phyloP scores from a whole-genome alignment of 2,888 invertebrate genomes.

The Nemotelus pantherinus region DNA sequence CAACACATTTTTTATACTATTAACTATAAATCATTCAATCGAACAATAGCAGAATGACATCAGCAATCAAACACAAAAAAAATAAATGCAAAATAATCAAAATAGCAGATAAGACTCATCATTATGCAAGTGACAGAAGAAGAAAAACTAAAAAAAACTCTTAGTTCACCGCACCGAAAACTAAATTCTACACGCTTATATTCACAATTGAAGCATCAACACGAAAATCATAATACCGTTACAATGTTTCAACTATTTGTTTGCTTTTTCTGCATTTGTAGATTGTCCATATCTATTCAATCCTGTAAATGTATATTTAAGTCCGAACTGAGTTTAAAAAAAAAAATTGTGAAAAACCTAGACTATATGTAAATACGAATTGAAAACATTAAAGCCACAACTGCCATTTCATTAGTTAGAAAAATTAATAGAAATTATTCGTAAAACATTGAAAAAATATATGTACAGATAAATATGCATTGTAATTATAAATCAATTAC shows the following conservation, averaged over 20 bases:
- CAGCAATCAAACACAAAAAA: neutral
- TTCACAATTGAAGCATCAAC: too few species aligned
- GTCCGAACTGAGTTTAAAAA: too few species aligned
- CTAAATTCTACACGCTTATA: too few species aligned
- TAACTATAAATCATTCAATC: neutral
- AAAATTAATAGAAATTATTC: neutral
- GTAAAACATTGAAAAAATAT: neutral
- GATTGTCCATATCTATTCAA: too few species aligned
- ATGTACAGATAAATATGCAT: neutral
- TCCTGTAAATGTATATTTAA: too few species aligned
- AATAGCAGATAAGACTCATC: conserved; percentile 17
- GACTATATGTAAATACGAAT: neutral
- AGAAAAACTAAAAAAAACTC: neutral
- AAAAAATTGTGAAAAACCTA: too few species aligned
- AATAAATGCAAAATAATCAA: conserved; percentile 16
- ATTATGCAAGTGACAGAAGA: neutral
- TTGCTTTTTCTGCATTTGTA: too few species aligned
- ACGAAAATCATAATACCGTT: too few species aligned
- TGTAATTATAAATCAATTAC: too few species aligned
- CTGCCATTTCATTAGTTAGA: conserved; percentile 35
- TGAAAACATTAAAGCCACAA: conserved; percentile 10
- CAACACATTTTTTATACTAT: conserved; percentile 20
- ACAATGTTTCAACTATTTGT: too few species aligned
- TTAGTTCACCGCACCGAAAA: too few species aligned
- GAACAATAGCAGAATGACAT: neutral